Conservation (phyloP, 2,888 invertebrate species). For the Arctia plantaginis region DNA sequence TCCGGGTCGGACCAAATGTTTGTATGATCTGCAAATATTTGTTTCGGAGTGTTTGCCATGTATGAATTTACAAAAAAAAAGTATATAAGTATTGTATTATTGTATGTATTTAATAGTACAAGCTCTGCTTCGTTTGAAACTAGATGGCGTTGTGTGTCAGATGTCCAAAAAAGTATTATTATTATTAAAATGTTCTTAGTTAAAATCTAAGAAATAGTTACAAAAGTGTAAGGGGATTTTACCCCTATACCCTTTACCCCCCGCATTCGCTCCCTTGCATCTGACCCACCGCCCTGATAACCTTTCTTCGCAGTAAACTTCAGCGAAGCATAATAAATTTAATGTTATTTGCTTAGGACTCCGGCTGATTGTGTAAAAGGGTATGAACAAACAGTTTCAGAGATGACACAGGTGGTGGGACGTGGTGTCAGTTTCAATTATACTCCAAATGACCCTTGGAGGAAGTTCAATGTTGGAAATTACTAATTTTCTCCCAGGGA, state of each 20-base stretch:
- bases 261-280: neutral
- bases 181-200: neutral
- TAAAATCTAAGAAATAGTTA: neutral
- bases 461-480: slow-evolving; percentile 20
- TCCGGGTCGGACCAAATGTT: too few relatives aligned
- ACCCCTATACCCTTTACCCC: neutral
- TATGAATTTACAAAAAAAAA: too few relatives aligned
- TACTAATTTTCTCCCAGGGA: neutral
- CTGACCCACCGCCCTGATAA: slow-evolving; percentile 28
- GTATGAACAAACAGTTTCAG: slow-evolving; percentile 25
- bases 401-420: slow-evolving; percentile 21
- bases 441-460: slow-evolving; percentile 18
- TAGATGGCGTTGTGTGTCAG: too few relatives aligned
- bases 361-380: slow-evolving; percentile 25
- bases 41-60: too few relatives aligned
- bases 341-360: slow-evolving; percentile 60
- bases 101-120: too few relatives aligned
- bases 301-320: slow-evolving; percentile 20
- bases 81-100: too few relatives aligned
- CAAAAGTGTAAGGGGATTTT: neutral
- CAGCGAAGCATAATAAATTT: slow-evolving; percentile 53
- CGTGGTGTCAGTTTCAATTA: slow-evolving; percentile 27
- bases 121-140: too few relatives aligned
- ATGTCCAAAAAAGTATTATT: too few relatives aligned
- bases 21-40: too few relatives aligned